phyloP scores from a whole-genome alignment of 2,888 invertebrate genomes.

The Clepsis dumicolana region DNA sequence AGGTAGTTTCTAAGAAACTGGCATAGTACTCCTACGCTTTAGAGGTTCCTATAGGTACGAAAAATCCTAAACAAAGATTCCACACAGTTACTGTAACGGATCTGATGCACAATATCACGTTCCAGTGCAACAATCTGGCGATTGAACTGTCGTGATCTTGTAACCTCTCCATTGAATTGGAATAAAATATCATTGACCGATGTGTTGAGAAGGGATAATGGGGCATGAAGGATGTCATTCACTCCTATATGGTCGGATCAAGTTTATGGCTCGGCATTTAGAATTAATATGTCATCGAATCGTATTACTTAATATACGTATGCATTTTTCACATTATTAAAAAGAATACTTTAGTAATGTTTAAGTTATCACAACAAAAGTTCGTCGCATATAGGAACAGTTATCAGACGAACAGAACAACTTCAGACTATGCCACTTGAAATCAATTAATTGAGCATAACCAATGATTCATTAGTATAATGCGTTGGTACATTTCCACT shows the following conservation, averaged over 20 bases:
- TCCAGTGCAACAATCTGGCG: constrained; percentile 32
- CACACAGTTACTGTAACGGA: neutral
- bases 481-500: constrained; percentile 36
- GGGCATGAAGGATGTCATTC: constrained; percentile 80
- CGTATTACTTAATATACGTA: neutral
- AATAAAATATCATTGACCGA: constrained; percentile 61
- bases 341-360: neutral
- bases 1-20: too few species aligned
- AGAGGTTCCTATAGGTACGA: neutral
- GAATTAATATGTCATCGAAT: neutral
- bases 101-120: constrained; percentile 27
- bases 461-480: constrained; percentile 54
- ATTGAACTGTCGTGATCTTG: constrained; percentile 41
- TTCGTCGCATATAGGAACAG: constrained; percentile 2
- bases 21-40: too few species aligned
- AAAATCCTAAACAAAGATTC: neutral
- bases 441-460: constrained; percentile 67
- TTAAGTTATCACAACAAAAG: constrained; percentile 5
- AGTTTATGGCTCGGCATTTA: constrained; percentile 49
- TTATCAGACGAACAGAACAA: constrained; percentile 28
- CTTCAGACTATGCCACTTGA: constrained; percentile 63
- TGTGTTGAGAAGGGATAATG: constrained; percentile 76
- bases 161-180: constrained; percentile 35
- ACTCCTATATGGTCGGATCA: constrained; percentile 71
- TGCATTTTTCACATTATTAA: neutral